Evolutionary conservation across 2,888 invertebrate species (phyloP).

Genomic region (Taenaris catops): DNA sequence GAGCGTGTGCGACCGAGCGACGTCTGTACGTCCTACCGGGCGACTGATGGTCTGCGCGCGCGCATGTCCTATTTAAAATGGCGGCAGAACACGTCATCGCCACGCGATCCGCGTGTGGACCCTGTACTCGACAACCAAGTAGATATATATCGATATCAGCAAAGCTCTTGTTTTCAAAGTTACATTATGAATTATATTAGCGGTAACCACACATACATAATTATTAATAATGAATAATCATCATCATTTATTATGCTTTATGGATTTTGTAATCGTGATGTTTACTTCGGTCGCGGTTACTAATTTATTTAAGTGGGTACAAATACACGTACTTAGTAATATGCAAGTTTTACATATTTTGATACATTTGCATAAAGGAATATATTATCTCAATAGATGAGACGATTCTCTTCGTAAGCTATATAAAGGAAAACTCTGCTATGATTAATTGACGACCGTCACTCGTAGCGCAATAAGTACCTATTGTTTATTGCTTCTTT

Average conservation of each 20-base stretch:
- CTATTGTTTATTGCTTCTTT: constrained; percentile 5
- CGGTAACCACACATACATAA: constrained; percentile 9
- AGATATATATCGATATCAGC: constrained; percentile 39
- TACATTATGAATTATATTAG: constrained; percentile 12
- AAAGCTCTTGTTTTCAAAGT: constrained; percentile 50
- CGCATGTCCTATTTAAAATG: constrained; percentile 73
- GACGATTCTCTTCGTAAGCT: too few relatives aligned
- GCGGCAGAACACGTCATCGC: constrained; percentile 66
- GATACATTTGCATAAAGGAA: too few relatives aligned
- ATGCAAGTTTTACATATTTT: too few relatives aligned
- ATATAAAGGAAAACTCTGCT: too few relatives aligned
- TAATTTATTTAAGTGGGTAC: too few relatives aligned
- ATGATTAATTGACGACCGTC: too few relatives aligned
- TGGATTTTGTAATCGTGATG: constrained; percentile 9
- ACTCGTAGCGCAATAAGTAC: too few relatives aligned
- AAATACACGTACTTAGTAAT: too few relatives aligned
- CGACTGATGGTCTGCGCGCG: constrained; percentile 83
- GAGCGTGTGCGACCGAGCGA: constrained; percentile 33
- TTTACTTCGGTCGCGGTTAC: constrained; percentile 5
- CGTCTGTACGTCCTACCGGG: constrained; percentile 59
- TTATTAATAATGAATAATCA: constrained; percentile 8
- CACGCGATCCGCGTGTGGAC: constrained; percentile 69
- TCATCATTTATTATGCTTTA: constrained; percentile 8
- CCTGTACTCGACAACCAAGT: constrained; percentile 57
- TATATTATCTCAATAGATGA: too few relatives aligned